A percentile compares a stretch with the other conserved stretches of the same genome.
Evolutionary conservation across 2,888 invertebrate species (phyloP).

Genomic region (Acheta domesticus): DNA sequence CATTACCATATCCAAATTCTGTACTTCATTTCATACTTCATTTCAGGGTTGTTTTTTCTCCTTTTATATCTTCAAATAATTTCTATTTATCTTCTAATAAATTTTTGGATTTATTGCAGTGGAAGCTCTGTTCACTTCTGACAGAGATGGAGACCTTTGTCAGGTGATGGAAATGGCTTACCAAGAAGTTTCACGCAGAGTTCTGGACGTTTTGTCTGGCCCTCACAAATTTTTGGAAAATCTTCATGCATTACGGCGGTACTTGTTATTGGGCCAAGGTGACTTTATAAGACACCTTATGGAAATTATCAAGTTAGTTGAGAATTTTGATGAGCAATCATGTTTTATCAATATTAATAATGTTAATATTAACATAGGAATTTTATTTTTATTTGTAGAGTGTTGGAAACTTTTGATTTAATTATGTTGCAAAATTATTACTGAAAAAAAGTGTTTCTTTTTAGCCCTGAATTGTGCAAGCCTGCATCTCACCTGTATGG

Average conservation of each 20-base stretch:
- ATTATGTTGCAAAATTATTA: neutral
- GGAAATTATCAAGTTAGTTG: constrained; percentile 79
- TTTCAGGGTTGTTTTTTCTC: too few species aligned
- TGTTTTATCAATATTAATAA: too few species aligned
- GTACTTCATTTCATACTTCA: too few species aligned
- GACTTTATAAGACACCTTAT: constrained; percentile 93
- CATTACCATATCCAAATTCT: too few species aligned
- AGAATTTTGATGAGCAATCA: neutral
- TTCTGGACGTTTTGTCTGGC: constrained; percentile 79
- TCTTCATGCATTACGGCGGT: constrained; percentile 83
- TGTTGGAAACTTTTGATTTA: neutral
- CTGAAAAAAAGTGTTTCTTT: constrained; percentile 30
- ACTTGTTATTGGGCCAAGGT: constrained; percentile 89
- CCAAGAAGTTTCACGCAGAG: constrained; percentile 78
- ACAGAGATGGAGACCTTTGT: constrained; percentile 71
- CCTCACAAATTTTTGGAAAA: constrained; percentile 89
- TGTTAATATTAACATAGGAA: too few species aligned
- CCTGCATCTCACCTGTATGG: constrained; percentile 80
- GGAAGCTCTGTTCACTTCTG: constrained; percentile 62
- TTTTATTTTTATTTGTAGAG: too few species aligned
- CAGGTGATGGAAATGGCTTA: constrained; percentile 80
- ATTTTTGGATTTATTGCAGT: constrained; percentile 44
- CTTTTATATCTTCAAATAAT: neutral
- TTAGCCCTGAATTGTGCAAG: constrained; percentile 81
- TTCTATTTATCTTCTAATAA: neutral